These are phyloP conservation scores for Astyanax mexicanus DNA, from an alignment of 2,797 vertebrate genomes.

Conservation along the genomic window DNA sequence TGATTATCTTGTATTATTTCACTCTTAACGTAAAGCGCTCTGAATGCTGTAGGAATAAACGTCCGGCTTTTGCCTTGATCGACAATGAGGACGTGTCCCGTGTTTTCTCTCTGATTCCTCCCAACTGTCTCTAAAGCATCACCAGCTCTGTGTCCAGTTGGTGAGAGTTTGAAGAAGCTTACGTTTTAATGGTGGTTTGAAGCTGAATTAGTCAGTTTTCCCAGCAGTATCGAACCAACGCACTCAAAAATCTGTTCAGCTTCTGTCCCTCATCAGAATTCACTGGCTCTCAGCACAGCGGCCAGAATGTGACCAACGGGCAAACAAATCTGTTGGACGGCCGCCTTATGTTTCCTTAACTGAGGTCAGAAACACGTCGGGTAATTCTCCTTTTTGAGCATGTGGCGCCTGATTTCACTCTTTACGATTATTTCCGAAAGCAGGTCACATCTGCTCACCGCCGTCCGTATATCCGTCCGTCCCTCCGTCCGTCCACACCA, in stretches of 20 bases:
- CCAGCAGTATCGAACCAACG: neutral
- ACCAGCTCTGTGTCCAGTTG: neutral
- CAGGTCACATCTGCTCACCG: conserved; percentile 29
- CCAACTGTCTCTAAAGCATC: conserved; percentile 1
- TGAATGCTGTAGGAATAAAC: too few relatives aligned
- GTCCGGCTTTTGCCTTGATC: too few relatives aligned
- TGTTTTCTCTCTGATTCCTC: conserved; percentile 3
- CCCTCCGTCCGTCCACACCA: conserved; percentile 14
- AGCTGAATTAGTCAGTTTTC: neutral
- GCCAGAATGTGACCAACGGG: neutral
- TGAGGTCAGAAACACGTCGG: neutral
- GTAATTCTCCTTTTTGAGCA: conserved; percentile 30
- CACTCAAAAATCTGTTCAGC: conserved; percentile 10
- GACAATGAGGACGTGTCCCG: neutral
- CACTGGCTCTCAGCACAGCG: neutral
- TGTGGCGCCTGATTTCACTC: conserved; percentile 20
- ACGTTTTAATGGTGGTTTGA: neutral
- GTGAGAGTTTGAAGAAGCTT: conserved; percentile 5
- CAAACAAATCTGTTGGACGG: conserved; percentile 18
- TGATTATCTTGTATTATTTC: too few relatives aligned
- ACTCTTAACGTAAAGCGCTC: too few relatives aligned
- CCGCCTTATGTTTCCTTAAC: conserved; percentile 30
- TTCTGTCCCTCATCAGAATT: conserved; percentile 8
- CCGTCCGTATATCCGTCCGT: too few relatives aligned
- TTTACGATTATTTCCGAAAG: conserved; percentile 18